Conservation (phyloP, 2,797 vertebrate species). For the Sebastes vulpes region DNA sequence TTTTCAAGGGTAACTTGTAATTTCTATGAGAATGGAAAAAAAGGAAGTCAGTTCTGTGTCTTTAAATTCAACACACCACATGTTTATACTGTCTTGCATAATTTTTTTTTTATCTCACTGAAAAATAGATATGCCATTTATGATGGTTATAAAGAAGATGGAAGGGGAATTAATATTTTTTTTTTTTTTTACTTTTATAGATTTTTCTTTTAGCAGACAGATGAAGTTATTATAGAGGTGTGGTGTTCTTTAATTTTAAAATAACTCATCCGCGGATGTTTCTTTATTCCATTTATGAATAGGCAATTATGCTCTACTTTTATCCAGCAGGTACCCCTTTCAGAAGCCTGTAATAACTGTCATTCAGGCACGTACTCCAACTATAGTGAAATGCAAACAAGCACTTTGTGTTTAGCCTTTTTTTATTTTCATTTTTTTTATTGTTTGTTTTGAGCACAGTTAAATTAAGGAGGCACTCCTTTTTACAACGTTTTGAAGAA, state of each 20-base stretch:
- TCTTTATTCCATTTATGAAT: slow-evolving; percentile 7
- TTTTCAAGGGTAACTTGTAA: slow-evolving; percentile 33
- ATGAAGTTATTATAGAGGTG: neutral
- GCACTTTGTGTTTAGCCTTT: neutral
- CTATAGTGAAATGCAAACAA: neutral
- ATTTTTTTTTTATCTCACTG: neutral
- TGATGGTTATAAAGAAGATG: neutral
- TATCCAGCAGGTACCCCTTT: neutral
- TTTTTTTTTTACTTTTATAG: neutral
- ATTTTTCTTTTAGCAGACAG: neutral
- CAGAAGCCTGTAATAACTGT: neutral
- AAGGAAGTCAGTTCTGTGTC: neutral
- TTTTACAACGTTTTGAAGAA: neutral
- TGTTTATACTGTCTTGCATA: neutral
- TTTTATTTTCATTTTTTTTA: neutral
- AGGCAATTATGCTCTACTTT: neutral
- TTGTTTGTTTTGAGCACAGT: neutral
- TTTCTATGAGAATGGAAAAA: slow-evolving; percentile 1
- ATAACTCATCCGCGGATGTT: neutral
- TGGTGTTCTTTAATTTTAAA: slow-evolving; percentile 1
- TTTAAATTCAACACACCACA: neutral
- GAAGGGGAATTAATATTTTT: neutral
- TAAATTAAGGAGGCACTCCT: neutral
- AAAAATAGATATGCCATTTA: neutral
- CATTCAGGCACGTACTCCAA: neutral